phyloP scores from a whole-genome alignment of 1,140 invertebrate genomes.

The Drosophila ambigua region DNA sequence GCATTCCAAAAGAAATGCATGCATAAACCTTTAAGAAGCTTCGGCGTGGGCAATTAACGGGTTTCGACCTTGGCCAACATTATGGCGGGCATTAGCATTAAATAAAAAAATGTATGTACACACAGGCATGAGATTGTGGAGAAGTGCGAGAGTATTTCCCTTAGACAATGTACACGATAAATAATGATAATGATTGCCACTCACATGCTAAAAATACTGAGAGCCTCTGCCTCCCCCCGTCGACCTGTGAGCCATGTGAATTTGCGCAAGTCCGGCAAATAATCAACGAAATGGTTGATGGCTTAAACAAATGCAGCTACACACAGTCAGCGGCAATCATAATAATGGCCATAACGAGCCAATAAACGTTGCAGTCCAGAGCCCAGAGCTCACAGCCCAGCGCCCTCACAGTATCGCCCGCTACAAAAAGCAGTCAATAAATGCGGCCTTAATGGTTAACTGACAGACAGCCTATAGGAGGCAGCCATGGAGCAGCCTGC shows the following conservation, averaged over 20 bases:
- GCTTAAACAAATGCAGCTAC: conserved; percentile 36
- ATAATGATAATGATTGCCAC: conserved; percentile 42
- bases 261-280: conserved; percentile 65
- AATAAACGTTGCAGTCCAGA: conserved; percentile 41
- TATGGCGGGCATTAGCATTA: conserved; percentile 59
- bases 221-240: conserved; percentile 24
- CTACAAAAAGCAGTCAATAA: conserved; percentile 56
- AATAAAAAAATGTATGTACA: conserved; percentile 1
- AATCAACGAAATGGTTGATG: conserved; percentile 54
- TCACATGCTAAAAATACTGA: conserved; percentile 45
- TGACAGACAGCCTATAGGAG: conserved; percentile 41
- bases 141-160: conserved; percentile 20
- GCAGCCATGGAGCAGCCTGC: conserved; percentile 21
- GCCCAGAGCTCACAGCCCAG: conserved; percentile 6
- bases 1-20: not conserved
- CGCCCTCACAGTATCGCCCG: not conserved
- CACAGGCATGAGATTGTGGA: no score
- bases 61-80: conserved; percentile 65
- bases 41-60: conserved; percentile 38
- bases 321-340: conserved; percentile 51
- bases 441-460: conserved; percentile 46
- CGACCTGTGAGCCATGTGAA: conserved; percentile 35
- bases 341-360: conserved; percentile 70
- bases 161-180: conserved; percentile 49
- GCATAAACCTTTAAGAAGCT: conserved; percentile 18